Conservation (phyloP, 1,140 invertebrate genomes). For the Heliconius hewitsoni region DNA sequence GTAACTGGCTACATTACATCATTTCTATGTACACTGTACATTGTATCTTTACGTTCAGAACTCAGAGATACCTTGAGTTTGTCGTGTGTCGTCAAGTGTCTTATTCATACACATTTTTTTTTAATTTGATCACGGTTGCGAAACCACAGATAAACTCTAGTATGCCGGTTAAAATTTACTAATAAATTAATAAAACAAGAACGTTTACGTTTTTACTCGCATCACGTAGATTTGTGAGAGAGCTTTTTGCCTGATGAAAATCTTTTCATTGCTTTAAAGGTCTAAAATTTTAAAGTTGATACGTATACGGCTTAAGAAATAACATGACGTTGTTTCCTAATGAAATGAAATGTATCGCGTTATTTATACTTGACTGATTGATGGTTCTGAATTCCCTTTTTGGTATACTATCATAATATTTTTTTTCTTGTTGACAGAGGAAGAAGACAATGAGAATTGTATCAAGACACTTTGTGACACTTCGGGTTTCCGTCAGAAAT, state of each 20-base stretch:
- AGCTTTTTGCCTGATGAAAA: conserved; percentile 18
- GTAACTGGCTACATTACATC: no score
- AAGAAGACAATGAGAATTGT: no score
- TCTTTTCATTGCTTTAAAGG: conserved; percentile 20
- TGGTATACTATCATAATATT: neutral
- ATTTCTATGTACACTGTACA: no score
- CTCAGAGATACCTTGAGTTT: no score
- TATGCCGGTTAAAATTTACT: neutral
- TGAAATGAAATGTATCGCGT: conserved; percentile 1
- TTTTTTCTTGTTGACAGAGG: neutral
- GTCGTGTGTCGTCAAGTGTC: no score
- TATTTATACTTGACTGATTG: neutral
- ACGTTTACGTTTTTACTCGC: conserved; percentile 23
- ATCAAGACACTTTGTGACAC: no score
- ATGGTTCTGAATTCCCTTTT: neutral
- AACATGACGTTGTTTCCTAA: conserved; percentile 8
- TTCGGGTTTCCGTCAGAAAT: no score
- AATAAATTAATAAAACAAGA: conserved; percentile 24
- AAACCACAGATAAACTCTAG: no score
- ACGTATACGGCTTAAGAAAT: conserved; percentile 15
- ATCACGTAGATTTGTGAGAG: conserved; percentile 15
- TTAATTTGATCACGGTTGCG: no score
- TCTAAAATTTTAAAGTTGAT: conserved; percentile 12
- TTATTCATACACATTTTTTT: no score
- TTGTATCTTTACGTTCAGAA: no score